phyloP scores from a whole-genome alignment of 2,888 invertebrate genomes.

The Eulithis testata region DNA sequence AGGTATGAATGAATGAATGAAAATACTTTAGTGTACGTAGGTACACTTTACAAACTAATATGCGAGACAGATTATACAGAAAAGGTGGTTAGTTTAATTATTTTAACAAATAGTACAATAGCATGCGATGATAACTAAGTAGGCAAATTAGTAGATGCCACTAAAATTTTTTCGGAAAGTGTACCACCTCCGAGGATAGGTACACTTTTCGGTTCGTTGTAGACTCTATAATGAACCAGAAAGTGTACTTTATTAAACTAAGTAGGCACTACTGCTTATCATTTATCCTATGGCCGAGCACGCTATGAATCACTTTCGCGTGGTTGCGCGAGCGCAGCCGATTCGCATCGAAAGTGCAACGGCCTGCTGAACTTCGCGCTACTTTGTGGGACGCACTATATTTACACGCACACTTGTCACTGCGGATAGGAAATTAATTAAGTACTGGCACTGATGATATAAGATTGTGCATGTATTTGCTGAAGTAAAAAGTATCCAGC shows the following conservation, averaged over 20 bases:
- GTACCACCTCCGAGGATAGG: too few relatives aligned
- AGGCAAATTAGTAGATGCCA: too few relatives aligned
- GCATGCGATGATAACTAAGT: too few relatives aligned
- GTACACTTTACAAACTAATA: too few relatives aligned
- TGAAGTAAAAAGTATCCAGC: neutral
- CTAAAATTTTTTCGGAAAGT: too few relatives aligned
- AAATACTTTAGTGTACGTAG: too few relatives aligned
- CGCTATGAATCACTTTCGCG: conserved; percentile 76
- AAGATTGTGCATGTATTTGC: neutral
- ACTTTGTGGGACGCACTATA: conserved; percentile 64
- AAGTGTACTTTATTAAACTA: conserved; percentile 6
- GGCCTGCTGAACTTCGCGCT: conserved; percentile 79
- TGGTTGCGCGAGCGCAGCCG: conserved; percentile 59
- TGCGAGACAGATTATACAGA: too few relatives aligned
- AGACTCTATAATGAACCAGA: too few relatives aligned
- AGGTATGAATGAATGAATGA: too few relatives aligned
- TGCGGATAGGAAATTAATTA: conserved; percentile 24
- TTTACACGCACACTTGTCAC: conserved; percentile 29
- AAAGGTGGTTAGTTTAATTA: too few relatives aligned
- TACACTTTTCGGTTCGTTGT: too few relatives aligned
- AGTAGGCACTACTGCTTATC: neutral
- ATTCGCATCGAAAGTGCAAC: conserved; percentile 76
- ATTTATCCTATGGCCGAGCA: conserved; percentile 37
- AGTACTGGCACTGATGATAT: conserved; percentile 2
- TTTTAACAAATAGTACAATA: too few relatives aligned